Evolutionary conservation across 2,797 vertebrate species (phyloP), one percentile per base, ranked within the genome.

Genomic region (Spheniscus humboldti): DNA sequence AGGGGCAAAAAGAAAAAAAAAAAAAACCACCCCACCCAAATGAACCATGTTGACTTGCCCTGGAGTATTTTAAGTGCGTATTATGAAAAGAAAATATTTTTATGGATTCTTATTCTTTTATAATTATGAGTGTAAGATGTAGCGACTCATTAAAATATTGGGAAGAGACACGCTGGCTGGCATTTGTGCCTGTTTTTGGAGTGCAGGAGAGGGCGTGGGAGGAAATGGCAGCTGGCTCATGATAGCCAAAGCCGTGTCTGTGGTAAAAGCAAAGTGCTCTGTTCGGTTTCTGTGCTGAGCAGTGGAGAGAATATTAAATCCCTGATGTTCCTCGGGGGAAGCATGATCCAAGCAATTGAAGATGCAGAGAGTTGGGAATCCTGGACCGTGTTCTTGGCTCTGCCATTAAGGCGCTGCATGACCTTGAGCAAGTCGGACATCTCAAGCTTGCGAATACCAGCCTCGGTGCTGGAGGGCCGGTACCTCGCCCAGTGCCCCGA

Each of bases 31-130:
- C 81, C 79, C 80, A 88, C 94, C 92, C 89, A 92, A 88, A 93
- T 9, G 92, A 97, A 97, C 92, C 98, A 98, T 97, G 97, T 98
- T 94, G 97, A 98, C 98, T 97, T 97, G 94, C 97, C 98, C 97
- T 78, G 97, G 96, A 97, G 98, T 98, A 98, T 99, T 99, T 98
- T 98, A 98, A 98, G 97, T 98, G 98, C 98, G 98, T 99, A 98
- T 99, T 98, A 98, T 98, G 98, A 98, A 98, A 98, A 99, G 98
- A 99, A 98, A 98, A 98, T 99, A 99, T 99, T 99, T 99, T 99
- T 99, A 99, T 99, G 98, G 92, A 98, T 98, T 99, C 99, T 99
- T 99, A 99, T 99, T 99, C 97, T 98, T 98, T 98, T 99, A 98
- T 98, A 98, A 98, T 98, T 98, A 98, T 98, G 98, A 97, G 98